Evolutionary conservation across 92 coral and sea anemone species (phyloP).

Genomic region (Pocillopora grandis): DNA sequence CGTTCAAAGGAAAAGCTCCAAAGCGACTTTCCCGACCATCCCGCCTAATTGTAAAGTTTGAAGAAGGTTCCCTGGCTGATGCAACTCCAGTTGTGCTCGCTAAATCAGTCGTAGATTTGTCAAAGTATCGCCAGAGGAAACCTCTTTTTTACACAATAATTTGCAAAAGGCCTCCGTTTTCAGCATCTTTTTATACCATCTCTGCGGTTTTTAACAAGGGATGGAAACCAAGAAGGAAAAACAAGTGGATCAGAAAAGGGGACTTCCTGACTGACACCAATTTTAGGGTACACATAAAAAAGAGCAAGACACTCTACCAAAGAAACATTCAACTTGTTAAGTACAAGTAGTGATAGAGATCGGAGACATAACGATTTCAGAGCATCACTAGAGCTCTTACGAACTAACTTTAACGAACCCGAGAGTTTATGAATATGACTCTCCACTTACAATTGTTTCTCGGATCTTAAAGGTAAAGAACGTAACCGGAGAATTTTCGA

Average conservation of each 20-base stretch:
- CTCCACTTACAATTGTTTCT: neutral
- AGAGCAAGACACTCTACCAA: slow-evolving; percentile 27
- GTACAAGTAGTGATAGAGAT: slow-evolving; percentile 11
- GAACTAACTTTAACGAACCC: neutral
- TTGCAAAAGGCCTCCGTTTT: slow-evolving; percentile 62
- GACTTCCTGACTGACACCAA: slow-evolving; percentile 74
- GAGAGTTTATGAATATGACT: neutral
- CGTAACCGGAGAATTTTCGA: neutral
- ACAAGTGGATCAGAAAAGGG: slow-evolving; percentile 70
- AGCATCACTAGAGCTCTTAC: slow-evolving; percentile 2
- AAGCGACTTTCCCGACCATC: slow-evolving; percentile 59
- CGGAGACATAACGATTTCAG: neutral
- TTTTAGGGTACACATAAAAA: slow-evolving; percentile 45
- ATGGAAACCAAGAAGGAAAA: slow-evolving; percentile 61
- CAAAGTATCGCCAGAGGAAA: slow-evolving; percentile 62
- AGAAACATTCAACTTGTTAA: slow-evolving; percentile 65
- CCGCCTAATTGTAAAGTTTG: slow-evolving; percentile 69
- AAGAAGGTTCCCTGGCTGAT: slow-evolving; percentile 64
- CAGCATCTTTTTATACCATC: slow-evolving; percentile 41
- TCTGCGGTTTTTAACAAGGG: slow-evolving; percentile 87
- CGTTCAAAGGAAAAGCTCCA: slow-evolving; percentile 40
- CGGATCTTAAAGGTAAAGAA: neutral
- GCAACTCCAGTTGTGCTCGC: slow-evolving; percentile 64
- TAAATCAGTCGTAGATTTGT: slow-evolving; percentile 50
- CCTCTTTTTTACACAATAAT: slow-evolving; percentile 69